Percentiles rank a stretch among this genome's conserved stretches.
Evolutionary conservation across 2,113 vertebrate genomes (phyloP).

Genomic region (Agapornis roseicollis): DNA sequence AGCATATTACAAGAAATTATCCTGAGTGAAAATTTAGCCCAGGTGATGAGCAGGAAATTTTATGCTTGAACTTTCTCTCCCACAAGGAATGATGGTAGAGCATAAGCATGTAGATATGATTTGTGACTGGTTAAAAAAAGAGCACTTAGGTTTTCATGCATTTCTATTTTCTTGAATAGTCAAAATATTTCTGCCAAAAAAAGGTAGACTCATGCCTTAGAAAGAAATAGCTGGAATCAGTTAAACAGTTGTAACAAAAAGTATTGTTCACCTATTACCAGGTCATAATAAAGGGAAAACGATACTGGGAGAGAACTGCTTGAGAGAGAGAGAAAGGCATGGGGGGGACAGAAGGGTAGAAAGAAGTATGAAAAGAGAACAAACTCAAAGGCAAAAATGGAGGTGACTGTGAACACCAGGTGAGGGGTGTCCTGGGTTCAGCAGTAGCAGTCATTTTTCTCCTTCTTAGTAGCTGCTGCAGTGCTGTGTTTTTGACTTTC

Average conservation of each 20-base stretch:
- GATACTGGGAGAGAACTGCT: not conserved
- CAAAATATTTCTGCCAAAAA: not conserved
- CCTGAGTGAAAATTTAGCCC: not conserved
- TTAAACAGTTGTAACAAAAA: not conserved
- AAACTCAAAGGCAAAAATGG: not conserved
- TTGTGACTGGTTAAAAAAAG: not conserved
- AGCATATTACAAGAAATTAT: rapidly evolving
- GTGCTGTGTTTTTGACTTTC: no score
- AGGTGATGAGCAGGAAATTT: not conserved
- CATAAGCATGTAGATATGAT: not conserved
- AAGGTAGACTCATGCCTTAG: not conserved
- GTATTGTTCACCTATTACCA: not conserved
- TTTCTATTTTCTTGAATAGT: not conserved
- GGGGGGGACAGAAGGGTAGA: not conserved
- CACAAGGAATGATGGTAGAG: not conserved
- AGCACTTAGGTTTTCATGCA: not conserved
- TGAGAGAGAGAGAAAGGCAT: not conserved
- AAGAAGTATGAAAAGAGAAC: not conserved
- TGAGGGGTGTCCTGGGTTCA: not conserved
- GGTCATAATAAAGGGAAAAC: not conserved
- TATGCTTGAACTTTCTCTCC: not conserved
- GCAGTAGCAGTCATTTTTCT: no score
- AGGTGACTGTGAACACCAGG: not conserved
- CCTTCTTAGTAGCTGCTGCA: no score
- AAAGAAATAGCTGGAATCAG: not conserved